These are phyloP conservation scores for Molossus alvarezi DNA, from an alignment of 2,797 vertebrate genomes.

Conservation along the genomic window DNA sequence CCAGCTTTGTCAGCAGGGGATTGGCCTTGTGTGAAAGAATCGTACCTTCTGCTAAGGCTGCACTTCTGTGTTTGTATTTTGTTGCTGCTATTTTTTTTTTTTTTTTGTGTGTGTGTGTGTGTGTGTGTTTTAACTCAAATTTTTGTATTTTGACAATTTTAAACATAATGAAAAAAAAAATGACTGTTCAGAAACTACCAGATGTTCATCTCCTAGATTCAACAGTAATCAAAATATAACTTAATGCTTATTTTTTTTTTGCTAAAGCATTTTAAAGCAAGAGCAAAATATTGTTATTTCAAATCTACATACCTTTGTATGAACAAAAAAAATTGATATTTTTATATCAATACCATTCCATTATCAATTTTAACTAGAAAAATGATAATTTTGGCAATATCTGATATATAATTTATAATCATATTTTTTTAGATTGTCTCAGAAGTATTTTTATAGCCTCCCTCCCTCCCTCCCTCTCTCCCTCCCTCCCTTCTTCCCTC, in stretches of 20 bases:
- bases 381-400: background rate
- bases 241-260: background rate
- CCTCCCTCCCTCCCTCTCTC: too few species aligned
- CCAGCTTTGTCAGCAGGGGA: background rate
- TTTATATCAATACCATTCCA: background rate
- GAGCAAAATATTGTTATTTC: background rate
- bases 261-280: background rate
- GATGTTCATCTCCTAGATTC: background rate
- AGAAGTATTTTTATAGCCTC: background rate
- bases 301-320: background rate
- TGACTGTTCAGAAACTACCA: background rate
- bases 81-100: background rate
- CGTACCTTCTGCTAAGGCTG: background rate
- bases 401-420: background rate
- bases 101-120: too few species aligned
- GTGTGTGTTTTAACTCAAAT: background rate
- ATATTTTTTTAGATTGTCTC: background rate
- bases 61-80: constrained; percentile 25
- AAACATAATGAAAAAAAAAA: background rate
- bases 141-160: background rate
- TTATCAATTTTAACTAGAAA: background rate
- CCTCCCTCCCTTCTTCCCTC: too few species aligned
- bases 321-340: background rate
- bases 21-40: constrained; percentile 23
- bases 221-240: background rate